A percentile compares a stretch with the other conserved stretches of the same genome.
phyloP scores from a whole-genome alignment of 2,797 vertebrate genomes.

The Threskiornis aethiopicus region DNA sequence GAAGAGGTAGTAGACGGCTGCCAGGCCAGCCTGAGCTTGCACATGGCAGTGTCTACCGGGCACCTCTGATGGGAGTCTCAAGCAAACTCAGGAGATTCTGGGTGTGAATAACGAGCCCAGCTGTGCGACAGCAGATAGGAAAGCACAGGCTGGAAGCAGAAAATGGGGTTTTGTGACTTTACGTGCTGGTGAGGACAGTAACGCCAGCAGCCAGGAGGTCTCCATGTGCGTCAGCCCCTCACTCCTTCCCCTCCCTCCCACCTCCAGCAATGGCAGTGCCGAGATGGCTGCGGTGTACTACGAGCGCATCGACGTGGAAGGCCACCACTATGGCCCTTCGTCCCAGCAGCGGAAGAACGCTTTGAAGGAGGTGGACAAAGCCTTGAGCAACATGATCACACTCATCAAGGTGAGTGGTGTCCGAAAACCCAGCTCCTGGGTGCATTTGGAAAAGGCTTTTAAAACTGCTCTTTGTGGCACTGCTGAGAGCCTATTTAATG shows the following conservation, averaged over 20 bases:
- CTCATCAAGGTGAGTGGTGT: constrained; percentile 82
- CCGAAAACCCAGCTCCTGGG: background rate
- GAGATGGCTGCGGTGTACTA: constrained; percentile 91
- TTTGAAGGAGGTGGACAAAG: constrained; percentile 80
- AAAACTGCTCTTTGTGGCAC: background rate
- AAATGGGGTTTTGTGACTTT: background rate
- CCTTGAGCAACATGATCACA: constrained; percentile 80
- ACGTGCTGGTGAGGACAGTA: accelerated
- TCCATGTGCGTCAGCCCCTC: background rate
- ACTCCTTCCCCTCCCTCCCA: background rate
- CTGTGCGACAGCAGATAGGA: accelerated
- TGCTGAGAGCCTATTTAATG: background rate
- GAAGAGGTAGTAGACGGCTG: background rate
- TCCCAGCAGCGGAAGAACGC: constrained; percentile 82
- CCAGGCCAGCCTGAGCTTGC: background rate
- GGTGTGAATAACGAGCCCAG: background rate
- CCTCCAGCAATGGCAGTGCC: constrained; percentile 71
- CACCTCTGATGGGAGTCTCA: background rate
- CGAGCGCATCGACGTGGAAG: constrained; percentile 91
- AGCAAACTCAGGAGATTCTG: background rate
- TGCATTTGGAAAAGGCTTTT: background rate
- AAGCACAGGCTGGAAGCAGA: background rate
- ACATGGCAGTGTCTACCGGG: background rate
- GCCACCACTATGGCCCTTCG: constrained; percentile 88
- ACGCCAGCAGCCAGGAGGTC: background rate